These are phyloP conservation scores for Troides helena DNA, from an alignment of 2,888 invertebrate species.

Conservation along the genomic window DNA sequence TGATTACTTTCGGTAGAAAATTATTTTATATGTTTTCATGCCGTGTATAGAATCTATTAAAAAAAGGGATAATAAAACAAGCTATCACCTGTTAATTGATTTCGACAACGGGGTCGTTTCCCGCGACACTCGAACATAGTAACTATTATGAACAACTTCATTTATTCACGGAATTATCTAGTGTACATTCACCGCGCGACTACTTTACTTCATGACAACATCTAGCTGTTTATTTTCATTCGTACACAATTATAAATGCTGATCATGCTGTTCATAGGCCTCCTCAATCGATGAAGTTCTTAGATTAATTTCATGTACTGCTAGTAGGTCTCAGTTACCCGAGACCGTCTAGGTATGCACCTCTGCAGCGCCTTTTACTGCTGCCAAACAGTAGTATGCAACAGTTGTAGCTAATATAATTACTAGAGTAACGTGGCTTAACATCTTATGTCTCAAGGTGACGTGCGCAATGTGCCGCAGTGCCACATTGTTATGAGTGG, in stretches of 20 bases:
- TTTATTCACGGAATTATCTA: slow-evolving; percentile 13
- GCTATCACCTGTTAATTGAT: slow-evolving; percentile 19
- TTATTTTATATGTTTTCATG: background rate
- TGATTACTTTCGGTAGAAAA: too few species aligned
- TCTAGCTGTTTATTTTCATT: slow-evolving; percentile 5
- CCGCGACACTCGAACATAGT: slow-evolving; percentile 13
- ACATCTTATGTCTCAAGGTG: too few species aligned
- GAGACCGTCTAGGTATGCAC: too few species aligned
- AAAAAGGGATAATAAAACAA: background rate
- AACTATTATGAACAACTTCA: slow-evolving; percentile 22
- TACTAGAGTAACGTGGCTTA: too few species aligned
- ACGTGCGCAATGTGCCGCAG: too few species aligned
- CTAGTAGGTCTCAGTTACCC: too few species aligned
- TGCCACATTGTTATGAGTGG: too few species aligned
- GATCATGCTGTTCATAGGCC: background rate
- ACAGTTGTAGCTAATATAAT: too few species aligned
- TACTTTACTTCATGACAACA: slow-evolving; percentile 14
- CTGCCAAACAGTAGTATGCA: too few species aligned
- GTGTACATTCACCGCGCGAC: slow-evolving; percentile 12
- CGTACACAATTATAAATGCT: background rate
- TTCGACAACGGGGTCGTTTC: slow-evolving; percentile 14
- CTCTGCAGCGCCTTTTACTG: too few species aligned
- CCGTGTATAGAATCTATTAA: background rate
- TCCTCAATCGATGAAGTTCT: too few species aligned
- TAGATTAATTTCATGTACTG: too few species aligned